These are phyloP conservation scores for Halocynthia roretzi DNA, from an alignment of 23 tunicate genomes.

Conservation along the genomic window DNA sequence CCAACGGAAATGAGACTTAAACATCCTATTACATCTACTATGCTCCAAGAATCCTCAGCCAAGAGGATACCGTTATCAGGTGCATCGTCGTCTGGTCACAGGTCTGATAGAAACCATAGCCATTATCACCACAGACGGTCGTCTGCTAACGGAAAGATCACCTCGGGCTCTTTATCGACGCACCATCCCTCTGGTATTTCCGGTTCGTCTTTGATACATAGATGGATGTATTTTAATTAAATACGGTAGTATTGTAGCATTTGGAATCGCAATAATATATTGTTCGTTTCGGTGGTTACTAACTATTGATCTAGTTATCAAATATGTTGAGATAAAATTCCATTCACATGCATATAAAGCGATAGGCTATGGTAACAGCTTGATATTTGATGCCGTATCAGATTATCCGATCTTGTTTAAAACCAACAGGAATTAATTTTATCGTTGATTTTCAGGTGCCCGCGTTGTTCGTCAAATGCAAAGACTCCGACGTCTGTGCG, in stretches of 20 bases:
- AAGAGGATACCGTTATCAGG: too few relatives aligned
- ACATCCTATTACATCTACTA: conserved; percentile 11
- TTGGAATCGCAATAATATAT: too few relatives aligned
- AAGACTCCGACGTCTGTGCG: conserved; percentile 77
- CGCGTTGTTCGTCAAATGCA: conserved; percentile 88
- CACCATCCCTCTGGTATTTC: conserved; percentile 21
- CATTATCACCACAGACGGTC: conserved; percentile 22
- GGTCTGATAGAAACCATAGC: conserved; percentile 11
- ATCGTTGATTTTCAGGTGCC: conserved; percentile 14
- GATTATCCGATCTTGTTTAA: too few relatives aligned
- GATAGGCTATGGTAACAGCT: too few relatives aligned
- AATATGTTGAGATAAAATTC: too few relatives aligned
- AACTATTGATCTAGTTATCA: too few relatives aligned
- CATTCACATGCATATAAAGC: too few relatives aligned
- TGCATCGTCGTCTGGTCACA: not conserved
- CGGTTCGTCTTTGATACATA: conserved; percentile 8
- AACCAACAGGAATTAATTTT: too few relatives aligned
- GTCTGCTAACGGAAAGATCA: conserved; percentile 57
- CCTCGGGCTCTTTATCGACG: conserved; percentile 47
- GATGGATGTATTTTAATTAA: not conserved
- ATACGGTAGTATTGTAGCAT: not conserved
- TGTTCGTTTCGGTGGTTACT: too few relatives aligned
- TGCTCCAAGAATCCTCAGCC: conserved; percentile 11
- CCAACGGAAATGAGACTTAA: conserved; percentile 4
- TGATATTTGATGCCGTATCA: too few relatives aligned